Evolutionary conservation across 2,797 vertebrate species (phyloP), one percentile per base, ranked within the genome.

Genomic region (Alca torda): DNA sequence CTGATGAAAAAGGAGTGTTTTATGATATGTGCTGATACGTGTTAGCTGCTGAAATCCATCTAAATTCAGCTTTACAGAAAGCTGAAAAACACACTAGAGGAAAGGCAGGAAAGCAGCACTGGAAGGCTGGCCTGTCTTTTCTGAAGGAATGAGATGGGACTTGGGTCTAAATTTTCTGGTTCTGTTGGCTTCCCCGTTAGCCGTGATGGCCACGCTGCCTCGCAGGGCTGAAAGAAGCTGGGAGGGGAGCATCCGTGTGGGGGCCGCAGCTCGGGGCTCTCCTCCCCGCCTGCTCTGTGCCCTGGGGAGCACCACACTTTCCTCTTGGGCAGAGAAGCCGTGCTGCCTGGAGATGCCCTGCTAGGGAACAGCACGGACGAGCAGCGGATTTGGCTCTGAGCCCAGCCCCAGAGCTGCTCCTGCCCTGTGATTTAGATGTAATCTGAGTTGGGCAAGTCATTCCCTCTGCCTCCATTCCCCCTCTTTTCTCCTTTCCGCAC

Each of bases 401-500:
- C 84, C 86, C 48, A 48, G 64, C 35, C 78, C 79, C 3, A 0
- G 41, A 83, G 81, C 84, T 75, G 30, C 81, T 90, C 12, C 77
- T 87, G 77, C 85, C n/a, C 50, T 80, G 53, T 43, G 89, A 84
- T 94, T 85, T 85, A 87, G 89, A 91, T 91, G 41, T 61, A 75
- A 88, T 93, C 92, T 69, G 87, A 60, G 61, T 31, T 81, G 90
- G 74, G 86, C 75, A 95, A 95, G 72, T 37, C 21, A 13, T 89
- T 93, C 74, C 30, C 26, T 87, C 23, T 94, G 83, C 57, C 39
- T 86, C 67, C 0, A 0, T 77, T 94, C n/a, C 54, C 56, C 13
- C 21, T 89, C 26, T 89, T 89, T 73, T 13, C 59, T 24, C 51
- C 24, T 93, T 93, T 80, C 61, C 16, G 12, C 1, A 1, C 6